Percentiles rank a stretch among this genome's conserved stretches.
These are phyloP conservation scores for Rhynchonema sp. DNA, from an alignment of 2,888 invertebrate species.

Conservation along the genomic window DNA sequence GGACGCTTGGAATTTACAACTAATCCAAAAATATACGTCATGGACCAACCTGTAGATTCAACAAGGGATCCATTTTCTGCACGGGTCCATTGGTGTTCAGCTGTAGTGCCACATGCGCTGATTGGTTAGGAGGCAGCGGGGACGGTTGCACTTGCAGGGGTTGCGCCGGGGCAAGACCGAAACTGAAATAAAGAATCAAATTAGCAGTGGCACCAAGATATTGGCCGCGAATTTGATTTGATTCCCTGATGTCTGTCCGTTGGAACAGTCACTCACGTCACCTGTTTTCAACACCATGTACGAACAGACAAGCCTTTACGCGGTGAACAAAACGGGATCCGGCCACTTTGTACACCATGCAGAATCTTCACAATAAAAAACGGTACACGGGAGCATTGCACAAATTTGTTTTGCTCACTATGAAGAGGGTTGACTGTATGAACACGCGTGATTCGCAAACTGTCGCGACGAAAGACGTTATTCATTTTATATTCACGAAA, in stretches of 20 bases:
- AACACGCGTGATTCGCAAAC: not conserved
- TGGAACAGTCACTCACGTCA: no score
- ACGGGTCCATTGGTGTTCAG: conserved; percentile 71
- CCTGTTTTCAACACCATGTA: no score
- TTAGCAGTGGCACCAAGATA: no score
- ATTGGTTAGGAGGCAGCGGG: conserved; percentile 51
- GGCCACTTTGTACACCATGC: no score
- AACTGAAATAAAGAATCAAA: conserved; percentile 43
- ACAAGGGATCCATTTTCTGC: conserved; percentile 90
- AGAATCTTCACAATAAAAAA: no score
- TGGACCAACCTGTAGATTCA: conserved; percentile 58
- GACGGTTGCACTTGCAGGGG: conserved; percentile 57
- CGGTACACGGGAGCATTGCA: no score
- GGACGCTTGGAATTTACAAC: no score
- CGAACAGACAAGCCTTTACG: no score
- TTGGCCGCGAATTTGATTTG: no score
- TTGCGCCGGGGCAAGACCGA: conserved; percentile 69
- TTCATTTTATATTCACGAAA: no score
- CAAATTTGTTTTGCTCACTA: not conserved
- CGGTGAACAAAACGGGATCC: no score
- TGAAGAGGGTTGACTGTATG: not conserved
- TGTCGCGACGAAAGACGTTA: not conserved
- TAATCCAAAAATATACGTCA: not conserved
- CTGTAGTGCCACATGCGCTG: conserved; percentile 51
- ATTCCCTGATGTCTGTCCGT: no score